A percentile compares a stretch with the other conserved stretches of the same genome.
Evolutionary conservation across 2,888 invertebrate species (phyloP).

Genomic region (Lycaena phlaeas): DNA sequence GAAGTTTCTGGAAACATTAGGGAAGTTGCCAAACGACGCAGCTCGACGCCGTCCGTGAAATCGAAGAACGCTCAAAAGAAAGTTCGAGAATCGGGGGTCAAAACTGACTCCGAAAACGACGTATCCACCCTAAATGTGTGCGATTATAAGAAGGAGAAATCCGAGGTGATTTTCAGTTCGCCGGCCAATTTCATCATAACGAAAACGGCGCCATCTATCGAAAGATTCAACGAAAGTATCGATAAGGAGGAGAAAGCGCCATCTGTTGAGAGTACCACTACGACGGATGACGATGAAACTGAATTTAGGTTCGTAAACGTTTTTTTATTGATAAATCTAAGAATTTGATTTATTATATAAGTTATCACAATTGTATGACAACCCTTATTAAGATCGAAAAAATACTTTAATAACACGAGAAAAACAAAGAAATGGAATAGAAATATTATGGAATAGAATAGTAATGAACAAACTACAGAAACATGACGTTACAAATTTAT

Average conservation of each 20-base stretch:
- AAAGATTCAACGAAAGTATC: slow-evolving; percentile 27
- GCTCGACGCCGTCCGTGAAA: slow-evolving; percentile 44
- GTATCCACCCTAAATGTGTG: slow-evolving; percentile 26
- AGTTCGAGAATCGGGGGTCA: slow-evolving; percentile 38
- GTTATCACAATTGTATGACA: too few species aligned
- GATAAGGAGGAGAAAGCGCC: slow-evolving; percentile 18
- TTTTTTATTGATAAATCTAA: too few species aligned
- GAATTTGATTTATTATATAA: too few species aligned
- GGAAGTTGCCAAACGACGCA: slow-evolving; percentile 39
- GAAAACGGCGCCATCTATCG: slow-evolving; percentile 58
- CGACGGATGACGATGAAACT: slow-evolving; percentile 4
- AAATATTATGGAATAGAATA: too few species aligned
- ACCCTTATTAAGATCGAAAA: too few species aligned
- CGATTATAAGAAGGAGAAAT: slow-evolving; percentile 11
- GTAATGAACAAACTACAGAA: too few species aligned
- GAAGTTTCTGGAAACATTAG: slow-evolving; percentile 9
- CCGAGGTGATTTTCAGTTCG: slow-evolving; percentile 41
- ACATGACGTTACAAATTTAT: too few species aligned
- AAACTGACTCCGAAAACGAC: slow-evolving; percentile 54
- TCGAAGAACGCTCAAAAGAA: slow-evolving; percentile 30
- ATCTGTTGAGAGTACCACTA: slow-evolving; percentile 12
- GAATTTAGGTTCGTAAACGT: slow-evolving; percentile 3
- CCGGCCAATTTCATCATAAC: slow-evolving; percentile 51
- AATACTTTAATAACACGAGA: too few species aligned
- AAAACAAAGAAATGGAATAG: too few species aligned